These are phyloP conservation scores for Megaceryle alcyon DNA, from an alignment of 2,797 vertebrate genomes.

Conservation along the genomic window DNA sequence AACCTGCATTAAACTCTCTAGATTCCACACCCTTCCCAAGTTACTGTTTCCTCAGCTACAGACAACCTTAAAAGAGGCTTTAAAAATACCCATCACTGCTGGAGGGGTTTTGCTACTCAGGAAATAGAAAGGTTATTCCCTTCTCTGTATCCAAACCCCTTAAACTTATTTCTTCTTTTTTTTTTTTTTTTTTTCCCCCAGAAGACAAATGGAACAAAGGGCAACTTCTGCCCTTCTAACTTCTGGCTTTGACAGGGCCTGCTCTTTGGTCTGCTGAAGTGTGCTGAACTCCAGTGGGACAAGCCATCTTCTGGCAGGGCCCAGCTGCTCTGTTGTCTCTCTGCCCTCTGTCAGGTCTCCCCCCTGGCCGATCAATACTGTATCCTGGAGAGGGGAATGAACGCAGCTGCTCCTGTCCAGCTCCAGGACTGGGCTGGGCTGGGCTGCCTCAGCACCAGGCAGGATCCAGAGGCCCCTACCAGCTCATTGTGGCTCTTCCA, in stretches of 20 bases:
- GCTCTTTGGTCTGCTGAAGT: not conserved
- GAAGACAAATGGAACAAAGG: constrained; percentile 4
- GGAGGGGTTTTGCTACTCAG: not conserved
- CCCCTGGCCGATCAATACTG: not conserved
- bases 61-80: not conserved
- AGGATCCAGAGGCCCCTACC: not conserved
- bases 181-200: not conserved
- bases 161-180: not conserved
- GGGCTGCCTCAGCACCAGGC: not conserved
- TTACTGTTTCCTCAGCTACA: not conserved
- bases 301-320: not conserved
- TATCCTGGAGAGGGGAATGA: not conserved
- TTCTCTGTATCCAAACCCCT: not conserved
- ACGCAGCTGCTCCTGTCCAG: accelerated
- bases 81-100: not conserved
- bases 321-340: not conserved
- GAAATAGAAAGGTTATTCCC: not conserved
- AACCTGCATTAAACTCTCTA: not conserved
- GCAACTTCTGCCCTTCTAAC: not conserved
- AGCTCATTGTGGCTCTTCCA: not conserved
- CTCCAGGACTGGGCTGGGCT: not conserved
- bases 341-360: not conserved
- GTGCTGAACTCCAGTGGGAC: not conserved
- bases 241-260: not conserved
- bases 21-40: not conserved